Conservation (phyloP, 1,140 invertebrate genomes). For the Hyposmocoma kahamanoa region DNA sequence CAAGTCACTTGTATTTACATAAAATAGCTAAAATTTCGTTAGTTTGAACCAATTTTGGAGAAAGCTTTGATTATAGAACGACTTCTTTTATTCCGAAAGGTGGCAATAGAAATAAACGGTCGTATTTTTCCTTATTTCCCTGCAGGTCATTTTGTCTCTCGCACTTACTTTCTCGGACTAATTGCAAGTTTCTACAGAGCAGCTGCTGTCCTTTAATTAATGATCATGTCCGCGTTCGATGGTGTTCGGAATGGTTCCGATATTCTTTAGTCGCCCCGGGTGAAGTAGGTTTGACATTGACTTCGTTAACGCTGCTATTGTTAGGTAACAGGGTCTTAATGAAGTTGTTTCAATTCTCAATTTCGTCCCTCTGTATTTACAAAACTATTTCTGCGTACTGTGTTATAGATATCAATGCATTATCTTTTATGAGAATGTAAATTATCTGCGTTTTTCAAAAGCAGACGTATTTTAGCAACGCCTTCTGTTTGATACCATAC, state of each 20-base stretch:
- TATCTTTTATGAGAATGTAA: no score
- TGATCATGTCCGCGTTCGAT: conserved; percentile 22
- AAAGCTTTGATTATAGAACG: no score
- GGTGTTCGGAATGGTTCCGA: neutral
- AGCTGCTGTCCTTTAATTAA: conserved; percentile 50
- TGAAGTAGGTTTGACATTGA: conserved; percentile 20
- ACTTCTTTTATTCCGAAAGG: no score
- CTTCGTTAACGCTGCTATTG: conserved; percentile 12
- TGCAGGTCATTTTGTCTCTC: conserved; percentile 16
- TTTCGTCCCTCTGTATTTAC: no score
- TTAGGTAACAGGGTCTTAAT: neutral
- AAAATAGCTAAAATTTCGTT: no score
- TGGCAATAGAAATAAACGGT: conserved; percentile 23
- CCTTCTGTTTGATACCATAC: no score
- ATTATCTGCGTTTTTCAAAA: no score
- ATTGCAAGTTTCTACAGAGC: conserved; percentile 43
- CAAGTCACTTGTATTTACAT: no score
- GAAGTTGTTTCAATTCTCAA: conserved; percentile 1
- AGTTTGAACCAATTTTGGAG: no score
- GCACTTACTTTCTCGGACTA: conserved; percentile 24
- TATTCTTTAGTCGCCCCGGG: conserved; percentile 10
- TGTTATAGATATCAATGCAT: no score
- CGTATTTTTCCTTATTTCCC: conserved; percentile 14
- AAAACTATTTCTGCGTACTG: no score
- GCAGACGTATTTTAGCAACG: no score